Base-by-base conservation (phyloP, 2,113 vertebrate genomes). In the Gallinago undulata region DNA sequence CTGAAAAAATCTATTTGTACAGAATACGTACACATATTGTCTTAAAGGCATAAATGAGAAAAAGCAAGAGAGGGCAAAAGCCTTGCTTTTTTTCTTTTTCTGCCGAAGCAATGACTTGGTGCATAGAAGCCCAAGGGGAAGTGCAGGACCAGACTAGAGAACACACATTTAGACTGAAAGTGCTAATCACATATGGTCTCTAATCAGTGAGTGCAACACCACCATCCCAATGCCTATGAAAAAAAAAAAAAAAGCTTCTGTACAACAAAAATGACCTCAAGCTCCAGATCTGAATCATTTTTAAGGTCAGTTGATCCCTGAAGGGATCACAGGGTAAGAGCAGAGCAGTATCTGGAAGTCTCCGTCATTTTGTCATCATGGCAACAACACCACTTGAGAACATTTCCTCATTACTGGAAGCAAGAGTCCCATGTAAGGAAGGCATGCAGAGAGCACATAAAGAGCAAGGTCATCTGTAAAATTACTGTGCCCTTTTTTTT, bases 301-400 rank as follows among this genome's bases (percentile, higher is more conserved):
- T 81, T 72, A 94, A 95, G 72, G 90, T 95, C 79, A 92, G 30
- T 23, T 81, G 51, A 63, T 78, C 89, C 90, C 92, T 81, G 86
- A 67, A 93, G 93, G 86, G 15, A 56, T 78, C 76, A 48, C 57
- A 73, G 74, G 35, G 33, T 18, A 84, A 68, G 33, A 82, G 51
- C 10, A 72, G 30, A 19, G 66, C 10, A 89, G 24, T 78, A 72
- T 78, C 64, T 70, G 59, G 64, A 90, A 87, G 53, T 4, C 25
- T 79, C 37, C 4, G 1, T 43, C 77, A 13, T 68, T 83, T 86
- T 48, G 83, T 74, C 80, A 90, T 56, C 14, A 16, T 39, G 30
- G 68, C 51, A 90, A 90, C 62, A 81, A 72, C 33, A 53, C 13
- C 28, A 68, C 60, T 92, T 72, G 79, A 84, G 90, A 95, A 84